phyloP scores from a whole-genome alignment of 2,113 vertebrate genomes.

The Megaceryle maxima region DNA sequence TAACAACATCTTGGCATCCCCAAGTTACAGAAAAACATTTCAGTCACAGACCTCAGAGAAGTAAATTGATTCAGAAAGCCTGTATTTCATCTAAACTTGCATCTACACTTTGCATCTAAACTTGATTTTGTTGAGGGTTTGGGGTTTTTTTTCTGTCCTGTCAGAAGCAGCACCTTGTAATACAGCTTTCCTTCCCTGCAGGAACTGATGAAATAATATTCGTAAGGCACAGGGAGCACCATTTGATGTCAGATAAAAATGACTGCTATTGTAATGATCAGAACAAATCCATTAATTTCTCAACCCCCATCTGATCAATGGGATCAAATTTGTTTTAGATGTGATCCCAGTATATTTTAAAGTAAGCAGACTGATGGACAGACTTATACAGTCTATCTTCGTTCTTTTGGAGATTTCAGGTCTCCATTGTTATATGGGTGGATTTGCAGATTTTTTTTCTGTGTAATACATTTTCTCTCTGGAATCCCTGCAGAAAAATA shows the following conservation, averaged over 20 bases:
- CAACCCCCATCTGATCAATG: not conserved
- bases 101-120: not conserved
- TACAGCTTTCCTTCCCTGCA: not conserved
- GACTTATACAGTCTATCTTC: not conserved
- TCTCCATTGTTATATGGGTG: not conserved
- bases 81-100: not conserved
- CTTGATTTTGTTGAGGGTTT: not conserved
- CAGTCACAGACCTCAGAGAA: not conserved
- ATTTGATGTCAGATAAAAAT: not conserved
- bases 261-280: not conserved
- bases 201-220: not conserved
- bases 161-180: not conserved
- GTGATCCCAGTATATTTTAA: not conserved
- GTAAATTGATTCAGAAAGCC: not conserved
- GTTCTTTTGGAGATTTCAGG: not conserved
- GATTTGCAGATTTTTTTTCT: not conserved
- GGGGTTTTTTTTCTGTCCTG: not conserved
- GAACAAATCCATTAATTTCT: not conserved
- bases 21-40: not conserved
- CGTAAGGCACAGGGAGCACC: not conserved
- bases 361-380: not conserved
- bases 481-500: not conserved
- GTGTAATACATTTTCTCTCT: not conserved
- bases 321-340: not conserved
- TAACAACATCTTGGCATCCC: not conserved